Evolutionary conservation across 2,797 vertebrate species (phyloP), one percentile per base, ranked within the genome.

Genomic region (Cynopterus sphinx): DNA sequence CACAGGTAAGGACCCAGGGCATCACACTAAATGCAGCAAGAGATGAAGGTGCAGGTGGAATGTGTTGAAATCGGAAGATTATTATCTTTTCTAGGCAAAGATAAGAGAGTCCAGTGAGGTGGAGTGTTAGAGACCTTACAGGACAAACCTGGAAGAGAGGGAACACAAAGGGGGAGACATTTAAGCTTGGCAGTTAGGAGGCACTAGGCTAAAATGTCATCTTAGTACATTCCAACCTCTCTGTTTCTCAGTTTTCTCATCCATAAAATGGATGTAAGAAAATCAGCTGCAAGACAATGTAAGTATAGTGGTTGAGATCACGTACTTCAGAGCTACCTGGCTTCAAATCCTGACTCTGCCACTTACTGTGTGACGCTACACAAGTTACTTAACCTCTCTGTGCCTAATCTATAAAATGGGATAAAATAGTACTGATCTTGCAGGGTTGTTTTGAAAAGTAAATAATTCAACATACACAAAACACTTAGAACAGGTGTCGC

Each of bases 381-480:
- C 8, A 73, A 87, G 65, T 73, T 46, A 15, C 33, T 75, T 36
- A 57, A 36, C 4, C 19, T 82, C 39, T 17, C 57, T 31, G 43
- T 51, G 46, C 51, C 28, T 90, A 41, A 28, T 21, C 16, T 57
- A 57, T 43, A 51, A n/a, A 49, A 36, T 33, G 28, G 22, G 26
- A 39, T 33, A 9, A 70, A 68, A n/a, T 8, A 19, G 31, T 16
- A 21, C 36, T 28, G 22, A 55, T 16, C 6, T 63, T 81, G 36
- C 21, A 33, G 19, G 7, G 22, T 28, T 90, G 51, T 75, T 86
- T 24, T 41, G 70, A 87, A 94, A 67, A 95, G 26, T 17, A 90
- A 86, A 43, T n/a, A 41, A 81, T 33, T 83, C 12, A 15, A 19
- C 53, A 49, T 15, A 22, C 13, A 22, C 41, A 51, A 26, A 73